Evolutionary conservation across 2,888 invertebrate species (phyloP).

Genomic region (Sinelater perroti): DNA sequence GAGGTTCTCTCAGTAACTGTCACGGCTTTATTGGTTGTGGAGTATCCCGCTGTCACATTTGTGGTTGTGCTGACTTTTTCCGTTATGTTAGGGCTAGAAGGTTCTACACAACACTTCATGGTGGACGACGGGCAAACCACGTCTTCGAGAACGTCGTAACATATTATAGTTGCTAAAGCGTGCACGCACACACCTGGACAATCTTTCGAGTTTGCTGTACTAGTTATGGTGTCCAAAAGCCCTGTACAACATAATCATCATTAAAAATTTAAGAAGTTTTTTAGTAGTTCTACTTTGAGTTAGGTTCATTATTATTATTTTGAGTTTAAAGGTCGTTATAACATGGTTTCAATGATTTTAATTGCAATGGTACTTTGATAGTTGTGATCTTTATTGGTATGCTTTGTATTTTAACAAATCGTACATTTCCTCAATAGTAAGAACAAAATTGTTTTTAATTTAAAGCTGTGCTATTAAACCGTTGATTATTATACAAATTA

Average conservation of each 20-base stretch:
- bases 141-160: conserved; percentile 84
- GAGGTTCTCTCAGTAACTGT: conserved; percentile 45
- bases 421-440: too few relatives aligned
- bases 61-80: conserved; percentile 42
- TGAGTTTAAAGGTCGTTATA: too few relatives aligned
- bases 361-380: too few relatives aligned
- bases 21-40: conserved; percentile 40
- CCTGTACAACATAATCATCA: conserved; percentile 73
- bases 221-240: conserved; percentile 83
- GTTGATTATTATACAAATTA: too few relatives aligned
- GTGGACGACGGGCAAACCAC: conserved; percentile 80
- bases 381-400: too few relatives aligned
- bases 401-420: too few relatives aligned
- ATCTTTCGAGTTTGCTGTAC: conserved; percentile 83
- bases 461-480: too few relatives aligned
- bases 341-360: too few relatives aligned
- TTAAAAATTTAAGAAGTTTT: too few relatives aligned
- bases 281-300: too few relatives aligned
- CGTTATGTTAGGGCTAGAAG: conserved; percentile 68
- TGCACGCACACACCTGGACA: conserved; percentile 92
- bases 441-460: too few relatives aligned
- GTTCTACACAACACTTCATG: conserved; percentile 87
- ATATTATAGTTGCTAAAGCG: conserved; percentile 84
- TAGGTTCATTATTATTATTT: too few relatives aligned
- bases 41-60: conserved; percentile 42